A percentile compares a stretch with the other conserved stretches of the same genome.
Evolutionary conservation across 2,888 invertebrate species (phyloP).

Genomic region (Amphipyra tragopoginis): DNA sequence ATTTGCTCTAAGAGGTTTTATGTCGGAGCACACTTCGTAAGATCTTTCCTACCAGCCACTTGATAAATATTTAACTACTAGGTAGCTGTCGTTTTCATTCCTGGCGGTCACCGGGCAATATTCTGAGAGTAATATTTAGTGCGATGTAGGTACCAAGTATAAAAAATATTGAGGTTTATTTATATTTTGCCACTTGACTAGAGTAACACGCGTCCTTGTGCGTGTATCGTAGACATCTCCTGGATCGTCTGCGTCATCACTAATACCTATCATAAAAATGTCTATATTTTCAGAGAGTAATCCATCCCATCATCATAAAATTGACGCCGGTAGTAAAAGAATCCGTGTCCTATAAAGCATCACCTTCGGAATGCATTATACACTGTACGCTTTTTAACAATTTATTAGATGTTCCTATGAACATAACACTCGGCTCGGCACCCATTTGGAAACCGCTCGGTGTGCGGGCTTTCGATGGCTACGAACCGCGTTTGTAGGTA

Average conservation of each 20-base stretch:
- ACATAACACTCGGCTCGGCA: not conserved
- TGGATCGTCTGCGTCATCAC: conserved; percentile 68
- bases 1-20: too few relatives aligned
- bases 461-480: not conserved
- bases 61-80: too few relatives aligned
- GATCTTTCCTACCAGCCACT: too few relatives aligned
- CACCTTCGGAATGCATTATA: conserved; percentile 64
- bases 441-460: not conserved
- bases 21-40: too few relatives aligned
- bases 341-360: conserved; percentile 68
- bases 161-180: conserved; percentile 28
- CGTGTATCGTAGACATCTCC: conserved; percentile 44
- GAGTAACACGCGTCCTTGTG: conserved; percentile 54
- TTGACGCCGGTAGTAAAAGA: conserved; percentile 76
- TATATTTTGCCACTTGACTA: conserved; percentile 44
- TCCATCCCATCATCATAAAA: conserved; percentile 84
- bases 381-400: conserved; percentile 45
- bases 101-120: not conserved
- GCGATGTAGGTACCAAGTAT: not conserved
- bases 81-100: too few relatives aligned
- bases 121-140: not conserved
- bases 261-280: conserved; percentile 79
- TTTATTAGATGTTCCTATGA: conserved; percentile 26
- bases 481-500: not conserved
- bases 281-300: conserved; percentile 79